A percentile compares a stretch with the other conserved stretches of the same genome.
phyloP scores from a whole-genome alignment of 2,113 vertebrate species.

The Charina bottae region DNA sequence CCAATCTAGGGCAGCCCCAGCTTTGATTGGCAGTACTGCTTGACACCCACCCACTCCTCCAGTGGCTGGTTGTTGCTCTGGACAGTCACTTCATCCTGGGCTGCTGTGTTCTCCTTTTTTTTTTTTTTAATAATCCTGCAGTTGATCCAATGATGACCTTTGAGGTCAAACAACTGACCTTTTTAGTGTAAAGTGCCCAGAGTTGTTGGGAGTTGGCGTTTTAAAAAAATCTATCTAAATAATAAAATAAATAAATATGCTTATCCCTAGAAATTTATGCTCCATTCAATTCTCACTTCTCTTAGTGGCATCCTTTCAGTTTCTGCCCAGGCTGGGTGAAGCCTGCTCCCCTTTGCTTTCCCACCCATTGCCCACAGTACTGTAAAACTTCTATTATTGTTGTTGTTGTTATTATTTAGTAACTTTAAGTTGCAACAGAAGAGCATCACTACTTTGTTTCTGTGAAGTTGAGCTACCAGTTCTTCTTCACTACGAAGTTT shows the following conservation, averaged over 20 bases:
- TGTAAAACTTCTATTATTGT: background rate
- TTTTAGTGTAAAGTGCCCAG: background rate
- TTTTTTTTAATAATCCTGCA: background rate
- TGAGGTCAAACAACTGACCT: background rate
- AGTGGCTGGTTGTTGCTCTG: background rate
- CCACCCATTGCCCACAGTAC: background rate
- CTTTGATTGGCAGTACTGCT: background rate
- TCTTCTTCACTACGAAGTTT: background rate
- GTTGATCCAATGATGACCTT: background rate
- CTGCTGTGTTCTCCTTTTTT: background rate
- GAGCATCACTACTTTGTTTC: background rate
- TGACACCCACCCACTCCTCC: background rate
- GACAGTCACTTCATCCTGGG: background rate
- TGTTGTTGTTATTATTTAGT: background rate
- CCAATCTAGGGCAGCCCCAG: background rate
- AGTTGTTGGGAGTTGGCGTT: background rate
- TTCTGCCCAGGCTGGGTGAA: background rate
- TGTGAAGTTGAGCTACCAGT: background rate
- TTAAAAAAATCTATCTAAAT: background rate
- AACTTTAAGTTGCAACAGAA: background rate
- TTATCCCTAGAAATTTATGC: background rate
- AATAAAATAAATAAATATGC: background rate
- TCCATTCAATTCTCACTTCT: background rate
- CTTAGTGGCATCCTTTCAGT: background rate
- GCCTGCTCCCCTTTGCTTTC: background rate